These are phyloP conservation scores for Teleiodes luculella DNA, from an alignment of 2,888 invertebrate genomes.

Conservation along the genomic window DNA sequence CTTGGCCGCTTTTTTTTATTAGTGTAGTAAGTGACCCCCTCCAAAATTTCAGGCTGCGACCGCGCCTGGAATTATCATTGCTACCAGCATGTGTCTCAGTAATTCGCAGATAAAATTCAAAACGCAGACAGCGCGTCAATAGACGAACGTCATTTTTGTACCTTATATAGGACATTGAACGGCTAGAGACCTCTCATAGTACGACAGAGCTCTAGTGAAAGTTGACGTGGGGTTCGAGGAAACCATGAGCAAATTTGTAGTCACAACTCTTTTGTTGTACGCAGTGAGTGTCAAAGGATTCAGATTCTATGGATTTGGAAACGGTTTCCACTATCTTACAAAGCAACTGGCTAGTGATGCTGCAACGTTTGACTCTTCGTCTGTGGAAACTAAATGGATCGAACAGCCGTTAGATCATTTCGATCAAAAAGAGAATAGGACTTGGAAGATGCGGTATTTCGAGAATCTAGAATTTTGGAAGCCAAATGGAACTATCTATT, in stretches of 20 bases:
- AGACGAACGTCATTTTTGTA: not conserved
- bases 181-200: not conserved
- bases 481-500: constrained; percentile 50
- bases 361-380: constrained; percentile 26
- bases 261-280: constrained; percentile 26
- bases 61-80: too few relatives aligned
- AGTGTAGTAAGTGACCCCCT: too few relatives aligned
- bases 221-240: not conserved
- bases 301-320: constrained; percentile 35
- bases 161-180: not conserved
- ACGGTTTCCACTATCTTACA: constrained; percentile 41
- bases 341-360: constrained; percentile 35
- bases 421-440: constrained; percentile 40
- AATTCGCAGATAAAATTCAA: constrained; percentile 18
- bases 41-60: too few relatives aligned
- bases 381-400: constrained; percentile 44
- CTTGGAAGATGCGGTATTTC: constrained; percentile 62
- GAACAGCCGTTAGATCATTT: constrained; percentile 62
- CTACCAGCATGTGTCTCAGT: constrained; percentile 11
- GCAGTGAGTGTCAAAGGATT: constrained; percentile 26
- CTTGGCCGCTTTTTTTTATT: too few relatives aligned
- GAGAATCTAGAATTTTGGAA: constrained; percentile 52
- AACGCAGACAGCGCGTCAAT: constrained; percentile 10
- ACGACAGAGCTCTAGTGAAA: not conserved
- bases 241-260: not conserved